These are phyloP conservation scores for Parazoanthus swiftii DNA, from an alignment of 92 coral and sea anemone species.

Conservation along the genomic window DNA sequence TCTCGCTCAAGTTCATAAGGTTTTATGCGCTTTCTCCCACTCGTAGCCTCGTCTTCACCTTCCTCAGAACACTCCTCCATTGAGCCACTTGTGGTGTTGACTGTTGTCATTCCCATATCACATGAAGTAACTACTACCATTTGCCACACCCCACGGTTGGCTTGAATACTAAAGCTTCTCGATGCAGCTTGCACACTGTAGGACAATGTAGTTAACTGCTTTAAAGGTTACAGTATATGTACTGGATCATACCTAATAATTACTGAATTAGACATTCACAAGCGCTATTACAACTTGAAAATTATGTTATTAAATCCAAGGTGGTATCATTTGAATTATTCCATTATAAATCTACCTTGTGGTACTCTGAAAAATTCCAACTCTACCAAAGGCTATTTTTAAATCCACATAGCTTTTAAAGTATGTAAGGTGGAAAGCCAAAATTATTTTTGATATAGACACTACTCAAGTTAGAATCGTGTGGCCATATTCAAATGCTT, in stretches of 20 bases:
- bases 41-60: conserved; percentile 99
- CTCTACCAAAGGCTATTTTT: no score
- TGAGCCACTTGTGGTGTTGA: conserved; percentile 51
- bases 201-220: not conserved
- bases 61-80: conserved; percentile 86
- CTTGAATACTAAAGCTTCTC: conserved; percentile 46
- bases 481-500: no score
- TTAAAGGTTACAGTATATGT: not conserved
- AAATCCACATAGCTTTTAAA: no score
- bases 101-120: conserved; percentile 27
- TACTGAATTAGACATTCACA: no score
- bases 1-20: conserved; percentile 61
- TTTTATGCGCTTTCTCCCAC: conserved; percentile 98
- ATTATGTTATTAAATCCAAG: no score
- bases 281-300: not conserved
- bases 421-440: no score
- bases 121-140: conserved; percentile 44
- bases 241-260: not conserved
- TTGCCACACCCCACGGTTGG: conserved; percentile 29
- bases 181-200: conserved; percentile 64
- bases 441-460: no score
- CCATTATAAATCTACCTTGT: no score
- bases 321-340: no score
- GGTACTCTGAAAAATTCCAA: no score
- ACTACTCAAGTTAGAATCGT: no score